A percentile compares a stretch with the other conserved stretches of the same genome.
These are phyloP conservation scores for Aphodius granarius DNA, from an alignment of 2,888 invertebrate genomes.

Conservation along the genomic window DNA sequence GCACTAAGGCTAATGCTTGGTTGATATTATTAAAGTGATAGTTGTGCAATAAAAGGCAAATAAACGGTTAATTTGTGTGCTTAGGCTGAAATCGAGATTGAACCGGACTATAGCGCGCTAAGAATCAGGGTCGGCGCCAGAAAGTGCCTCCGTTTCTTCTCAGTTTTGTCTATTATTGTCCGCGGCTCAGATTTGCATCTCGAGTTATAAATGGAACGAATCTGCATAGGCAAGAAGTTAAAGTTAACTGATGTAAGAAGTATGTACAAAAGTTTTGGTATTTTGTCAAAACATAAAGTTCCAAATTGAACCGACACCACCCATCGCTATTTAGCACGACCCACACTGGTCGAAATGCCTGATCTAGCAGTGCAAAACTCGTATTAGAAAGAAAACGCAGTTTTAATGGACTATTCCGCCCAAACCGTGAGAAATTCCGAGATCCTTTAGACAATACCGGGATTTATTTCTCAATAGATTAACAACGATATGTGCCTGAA, in stretches of 20 bases:
- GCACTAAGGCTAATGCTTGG: neutral
- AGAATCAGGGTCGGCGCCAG: constrained; percentile 5
- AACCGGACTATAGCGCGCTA: neutral
- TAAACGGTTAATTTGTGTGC: neutral
- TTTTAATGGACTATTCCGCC: no score
- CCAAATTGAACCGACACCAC: no score
- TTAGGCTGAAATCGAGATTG: neutral
- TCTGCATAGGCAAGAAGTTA: neutral
- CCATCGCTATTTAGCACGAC: no score
- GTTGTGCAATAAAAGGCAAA: neutral
- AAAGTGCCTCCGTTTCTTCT: constrained; percentile 6
- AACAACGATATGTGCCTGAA: neutral
- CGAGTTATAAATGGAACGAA: neutral
- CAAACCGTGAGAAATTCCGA: no score
- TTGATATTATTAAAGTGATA: neutral
- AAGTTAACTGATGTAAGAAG: neutral
- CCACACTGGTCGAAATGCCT: no score
- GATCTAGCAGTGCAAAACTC: no score
- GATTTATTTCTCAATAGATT: neutral
- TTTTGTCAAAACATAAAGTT: no score
- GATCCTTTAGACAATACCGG: no score
- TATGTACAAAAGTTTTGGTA: no score
- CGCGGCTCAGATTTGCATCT: constrained; percentile 6
- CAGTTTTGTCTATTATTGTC: neutral
- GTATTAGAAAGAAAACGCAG: no score